Base-by-base conservation (phyloP, 2,888 invertebrate species). In the Saturnia japonica region DNA sequence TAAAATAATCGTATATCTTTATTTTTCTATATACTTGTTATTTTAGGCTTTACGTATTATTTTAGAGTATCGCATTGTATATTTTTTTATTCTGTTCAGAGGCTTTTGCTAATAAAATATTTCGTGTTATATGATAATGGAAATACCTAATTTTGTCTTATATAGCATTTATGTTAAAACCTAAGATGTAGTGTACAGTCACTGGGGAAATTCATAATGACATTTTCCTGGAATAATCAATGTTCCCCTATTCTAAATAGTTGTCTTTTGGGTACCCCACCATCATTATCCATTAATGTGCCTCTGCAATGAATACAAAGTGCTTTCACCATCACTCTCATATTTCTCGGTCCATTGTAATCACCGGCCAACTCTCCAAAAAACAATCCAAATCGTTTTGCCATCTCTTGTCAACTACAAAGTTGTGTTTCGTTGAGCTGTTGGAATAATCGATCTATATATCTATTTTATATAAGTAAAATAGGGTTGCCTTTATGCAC, bases 1-100 rank as follows among this genome's bases (percentile, higher is more conserved):
- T 72, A 43, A 42, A 34, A 47, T 66, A 69, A 12, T 70, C 19
- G 70, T 78, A 75, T 74, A 75, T 73, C 75, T 69, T 54, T 34
- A 64, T 70, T 67, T 69, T 66, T 54, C 28, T 9, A 16, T 28
- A 8, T 66, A 70, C 34, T n/a, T 40, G 64, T 64, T 64, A 64
- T 64, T 64, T 64, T 34, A 19, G 4, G 64, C 64, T 40, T 64
- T 19, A n/a, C 40, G 6, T 64, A 19, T 64, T 40, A 64, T 11
- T 64, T 64, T 64, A 64, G 12, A 64, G 19, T 34, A 40, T 64
- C 2, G n/a, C n/a, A 40, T 40, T 40, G 12, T 40, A 64, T 64
- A 64, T 64, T 64, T 64, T 62, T 40, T 9, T 64, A 64, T 34
- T 40, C 12, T 40, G 19, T 40, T 40, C 12, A 64, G n/a, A 40